Conservation (phyloP, 2,113 vertebrate species). For the Saimiri boliviensis region DNA sequence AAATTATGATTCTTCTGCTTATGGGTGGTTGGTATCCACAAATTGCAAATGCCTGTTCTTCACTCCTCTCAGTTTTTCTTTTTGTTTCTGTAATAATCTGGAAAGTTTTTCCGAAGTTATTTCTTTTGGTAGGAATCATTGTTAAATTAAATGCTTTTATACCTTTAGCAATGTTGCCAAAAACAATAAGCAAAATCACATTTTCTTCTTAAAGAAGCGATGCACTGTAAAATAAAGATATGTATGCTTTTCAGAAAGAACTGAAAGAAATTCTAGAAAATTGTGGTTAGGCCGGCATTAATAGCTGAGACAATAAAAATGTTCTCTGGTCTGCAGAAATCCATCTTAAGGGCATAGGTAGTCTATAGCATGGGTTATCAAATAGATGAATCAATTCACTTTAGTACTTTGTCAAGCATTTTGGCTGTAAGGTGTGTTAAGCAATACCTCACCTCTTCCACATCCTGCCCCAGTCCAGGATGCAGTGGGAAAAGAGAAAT, state of each 20-base stretch:
- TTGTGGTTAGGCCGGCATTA: not conserved
- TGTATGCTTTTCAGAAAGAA: not conserved
- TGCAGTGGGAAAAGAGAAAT: not conserved
- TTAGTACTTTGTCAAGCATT: not conserved
- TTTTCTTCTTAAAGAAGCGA: not conserved
- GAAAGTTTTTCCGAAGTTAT: not conserved
- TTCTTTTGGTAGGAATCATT: not conserved
- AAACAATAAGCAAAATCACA: not conserved
- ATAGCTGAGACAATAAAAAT: not conserved
- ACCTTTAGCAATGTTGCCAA: not conserved
- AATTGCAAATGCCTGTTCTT: not conserved
- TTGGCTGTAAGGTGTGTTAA: not conserved
- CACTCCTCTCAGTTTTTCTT: not conserved
- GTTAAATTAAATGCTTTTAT: not conserved
- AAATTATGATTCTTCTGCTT: not conserved
- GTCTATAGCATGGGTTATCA: not conserved
- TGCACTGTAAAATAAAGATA: slow-evolving; percentile 16
- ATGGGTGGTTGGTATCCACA: not conserved
- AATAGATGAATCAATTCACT: not conserved
- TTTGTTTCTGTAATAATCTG: not conserved
- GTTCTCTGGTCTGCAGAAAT: not conserved
- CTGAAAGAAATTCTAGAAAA: not conserved
- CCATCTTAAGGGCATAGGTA: not conserved
- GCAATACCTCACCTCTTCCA: not conserved
- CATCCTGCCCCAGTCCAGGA: not conserved